Evolutionary conservation across 2,113 vertebrate species (phyloP).

Genomic region (Stercorarius parasiticus): DNA sequence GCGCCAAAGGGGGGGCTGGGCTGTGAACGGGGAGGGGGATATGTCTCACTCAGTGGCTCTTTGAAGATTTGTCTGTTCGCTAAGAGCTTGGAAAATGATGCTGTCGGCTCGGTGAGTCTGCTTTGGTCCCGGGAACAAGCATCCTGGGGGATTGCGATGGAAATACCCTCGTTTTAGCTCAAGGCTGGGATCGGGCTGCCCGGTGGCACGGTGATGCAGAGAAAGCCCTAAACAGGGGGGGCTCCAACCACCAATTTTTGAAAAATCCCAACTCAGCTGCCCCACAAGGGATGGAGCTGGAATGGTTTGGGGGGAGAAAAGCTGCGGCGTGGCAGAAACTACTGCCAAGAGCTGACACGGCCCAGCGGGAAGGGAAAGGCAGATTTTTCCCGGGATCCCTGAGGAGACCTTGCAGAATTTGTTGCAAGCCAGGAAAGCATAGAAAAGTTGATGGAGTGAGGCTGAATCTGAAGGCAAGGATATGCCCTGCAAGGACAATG

Average conservation of each 20-base stretch:
- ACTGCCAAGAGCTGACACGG: fast-evolving
- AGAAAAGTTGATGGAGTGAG: conserved; percentile 30
- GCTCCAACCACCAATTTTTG: fast-evolving
- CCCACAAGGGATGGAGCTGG: background rate
- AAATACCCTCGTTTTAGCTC: background rate
- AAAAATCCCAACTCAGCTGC: background rate
- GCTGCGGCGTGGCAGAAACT: background rate
- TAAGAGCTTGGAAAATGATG: background rate
- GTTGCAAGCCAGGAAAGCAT: background rate
- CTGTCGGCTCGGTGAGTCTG: background rate
- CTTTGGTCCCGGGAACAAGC: background rate
- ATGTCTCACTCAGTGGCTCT: background rate
- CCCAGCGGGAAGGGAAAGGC: background rate
- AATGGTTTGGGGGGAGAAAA: background rate
- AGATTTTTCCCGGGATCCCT: background rate
- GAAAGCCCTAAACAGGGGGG: background rate
- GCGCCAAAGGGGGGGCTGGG: fast-evolving
- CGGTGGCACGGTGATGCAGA: background rate
- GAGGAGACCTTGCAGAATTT: background rate
- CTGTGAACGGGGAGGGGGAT: background rate
- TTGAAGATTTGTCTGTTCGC: conserved; percentile 15
- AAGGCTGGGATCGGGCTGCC: background rate
- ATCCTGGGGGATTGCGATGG: background rate
- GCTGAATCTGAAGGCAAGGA: conserved; percentile 18
- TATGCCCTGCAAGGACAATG: conserved; percentile 39